These are phyloP conservation scores for Cheilosia impressa DNA, from an alignment of 2,888 invertebrate species.

Conservation along the genomic window DNA sequence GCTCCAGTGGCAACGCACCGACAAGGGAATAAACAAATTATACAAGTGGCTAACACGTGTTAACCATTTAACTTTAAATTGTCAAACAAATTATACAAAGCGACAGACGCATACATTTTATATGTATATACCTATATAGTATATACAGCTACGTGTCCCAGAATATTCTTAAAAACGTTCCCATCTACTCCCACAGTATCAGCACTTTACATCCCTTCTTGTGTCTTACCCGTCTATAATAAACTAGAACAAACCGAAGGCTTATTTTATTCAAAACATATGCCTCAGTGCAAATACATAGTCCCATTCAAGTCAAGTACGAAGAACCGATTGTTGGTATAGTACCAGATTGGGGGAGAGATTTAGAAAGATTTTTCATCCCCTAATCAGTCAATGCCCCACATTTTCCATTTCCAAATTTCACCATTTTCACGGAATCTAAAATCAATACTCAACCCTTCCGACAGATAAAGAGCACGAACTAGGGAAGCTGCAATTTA, in stretches of 20 bases:
- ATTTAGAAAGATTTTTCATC: conserved; percentile 52
- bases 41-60: conserved; percentile 56
- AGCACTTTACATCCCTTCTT: conserved; percentile 4
- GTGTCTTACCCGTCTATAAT: conserved; percentile 1
- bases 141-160: conserved; percentile 10
- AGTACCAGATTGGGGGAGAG: background rate
- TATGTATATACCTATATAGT: background rate
- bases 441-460: conserved; percentile 67
- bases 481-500: conserved; percentile 55
- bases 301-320: conserved; percentile 30
- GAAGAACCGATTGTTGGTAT: conserved; percentile 2
- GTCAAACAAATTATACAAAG: conserved; percentile 23
- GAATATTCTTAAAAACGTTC: conserved; percentile 35
- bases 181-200: background rate
- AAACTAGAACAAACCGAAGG: conserved; percentile 14
- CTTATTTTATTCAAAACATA: conserved; percentile 51
- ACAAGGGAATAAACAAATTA: conserved; percentile 49
- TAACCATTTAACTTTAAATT: conserved; percentile 48
- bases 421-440: conserved; percentile 47
- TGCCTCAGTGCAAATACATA: conserved; percentile 25
- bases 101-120: conserved; percentile 11
- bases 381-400: conserved; percentile 66
- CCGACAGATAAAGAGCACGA: conserved; percentile 37
- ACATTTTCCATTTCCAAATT: conserved; percentile 55
- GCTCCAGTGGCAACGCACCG: conserved; percentile 6